Conservation (phyloP, 2,888 invertebrate species). For the Hirtodrosophila trivittata region DNA sequence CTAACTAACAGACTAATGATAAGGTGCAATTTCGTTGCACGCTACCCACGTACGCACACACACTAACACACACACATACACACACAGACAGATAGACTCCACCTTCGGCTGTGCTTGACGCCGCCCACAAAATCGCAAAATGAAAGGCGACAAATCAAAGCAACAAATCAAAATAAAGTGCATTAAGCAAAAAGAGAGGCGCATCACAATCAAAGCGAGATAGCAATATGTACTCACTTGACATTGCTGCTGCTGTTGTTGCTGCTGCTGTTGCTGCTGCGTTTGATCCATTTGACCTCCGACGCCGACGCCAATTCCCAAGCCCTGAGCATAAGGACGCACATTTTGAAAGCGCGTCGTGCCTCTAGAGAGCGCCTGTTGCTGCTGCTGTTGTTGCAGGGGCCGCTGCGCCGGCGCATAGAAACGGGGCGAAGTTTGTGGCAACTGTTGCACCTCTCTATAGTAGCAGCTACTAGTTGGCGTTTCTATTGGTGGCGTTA, state of each 20-base stretch:
- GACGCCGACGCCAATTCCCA: not conserved
- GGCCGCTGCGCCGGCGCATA: slow-evolving; percentile 42
- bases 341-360: slow-evolving; percentile 28
- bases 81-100: slow-evolving; percentile 25
- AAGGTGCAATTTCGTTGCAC: slow-evolving; percentile 36
- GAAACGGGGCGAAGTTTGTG: too few species aligned
- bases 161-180: slow-evolving; percentile 54
- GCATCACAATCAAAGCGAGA: slow-evolving; percentile 35
- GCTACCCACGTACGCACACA: slow-evolving; percentile 1
- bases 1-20: slow-evolving; percentile 14
- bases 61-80: not conserved
- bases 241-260: slow-evolving; percentile 16
- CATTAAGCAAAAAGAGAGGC: slow-evolving; percentile 14
- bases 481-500: slow-evolving; percentile 38
- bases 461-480: slow-evolving; percentile 24
- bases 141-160: slow-evolving; percentile 37
- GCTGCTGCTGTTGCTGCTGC: slow-evolving; percentile 10
- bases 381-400: slow-evolving; percentile 39
- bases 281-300: slow-evolving; percentile 13
- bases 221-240: slow-evolving; percentile 36
- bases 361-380: slow-evolving; percentile 46
- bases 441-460: too few species aligned
- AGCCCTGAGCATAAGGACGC: slow-evolving; percentile 14
- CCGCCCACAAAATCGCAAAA: slow-evolving; percentile 69
- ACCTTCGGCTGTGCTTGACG: slow-evolving; percentile 41